Base-by-base conservation (phyloP, 2,888 invertebrate species). In the Beris morrisii region DNA sequence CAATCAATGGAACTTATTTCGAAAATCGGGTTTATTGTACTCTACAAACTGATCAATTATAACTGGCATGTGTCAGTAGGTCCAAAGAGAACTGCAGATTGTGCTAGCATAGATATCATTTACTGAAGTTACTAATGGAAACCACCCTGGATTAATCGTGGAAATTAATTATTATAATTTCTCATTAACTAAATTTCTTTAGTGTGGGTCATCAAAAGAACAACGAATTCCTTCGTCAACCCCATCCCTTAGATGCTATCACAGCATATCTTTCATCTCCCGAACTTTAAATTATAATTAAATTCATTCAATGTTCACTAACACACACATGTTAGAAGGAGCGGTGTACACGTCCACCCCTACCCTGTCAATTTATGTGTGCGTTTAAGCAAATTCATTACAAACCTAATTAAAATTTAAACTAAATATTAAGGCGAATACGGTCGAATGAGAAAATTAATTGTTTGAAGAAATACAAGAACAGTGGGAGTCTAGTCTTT, bases 341-440 rank as follows among this genome's bases (percentile, higher is more conserved):
- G 52, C 52, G 52, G 52, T 52, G 43, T 30, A n/a, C 30, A 11
- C 5, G 32, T 11, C 38, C 15, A 30, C 30, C 12, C 52, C 32
- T 46, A 15, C 28, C 52, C 44, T 58, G 54, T 65, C 67, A 58
- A 46, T 59, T 55, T 64, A 30, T 67, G 59, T 64, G 55, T 66
- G 52, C 61, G 66, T 70, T 68, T 70, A 67, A 70, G 70, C 67
- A 70, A 70, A 70, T 70, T 70, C 68, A 70, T 70, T 68, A 68
- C 68, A 70, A 70, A 70, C 68, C 68, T 70, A 70, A 70, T 70
- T 70, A 70, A 70, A 70, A 70, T 70, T 70, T 70, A 70, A 70
- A 70, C 68, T 70, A 70, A 68, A 70, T 68, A 70, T 70, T 67
- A 68, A 68, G 68, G 68, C 66, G 59, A 69, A 70, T 67, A 70